Conservation (phyloP, 64 coral and sea anemone genomes). For the Catalaphyllia jardinei region DNA sequence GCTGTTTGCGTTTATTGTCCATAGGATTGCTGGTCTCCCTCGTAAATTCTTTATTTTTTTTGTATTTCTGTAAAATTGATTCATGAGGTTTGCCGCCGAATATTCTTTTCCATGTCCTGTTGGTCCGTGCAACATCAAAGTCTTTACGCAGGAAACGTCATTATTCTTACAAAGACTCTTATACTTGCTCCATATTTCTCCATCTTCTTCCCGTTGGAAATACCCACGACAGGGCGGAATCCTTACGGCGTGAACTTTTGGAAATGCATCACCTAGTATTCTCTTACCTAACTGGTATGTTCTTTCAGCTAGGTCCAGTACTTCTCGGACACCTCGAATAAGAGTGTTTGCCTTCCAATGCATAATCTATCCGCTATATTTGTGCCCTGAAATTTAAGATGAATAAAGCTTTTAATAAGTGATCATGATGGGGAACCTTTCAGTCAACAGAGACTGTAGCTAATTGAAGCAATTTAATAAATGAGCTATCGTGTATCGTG, state of each 20-base stretch:
- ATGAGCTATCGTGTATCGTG: too few species aligned
- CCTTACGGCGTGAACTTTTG: not conserved
- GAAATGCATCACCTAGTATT: not conserved
- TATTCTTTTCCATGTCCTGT: not conserved
- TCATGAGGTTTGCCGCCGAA: slow-evolving; percentile 2
- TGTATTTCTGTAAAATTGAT: not conserved
- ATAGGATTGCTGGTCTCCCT: not conserved
- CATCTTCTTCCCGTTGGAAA: not conserved
- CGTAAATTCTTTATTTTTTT: not conserved
- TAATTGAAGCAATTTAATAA: too few species aligned
- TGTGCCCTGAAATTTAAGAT: too few species aligned
- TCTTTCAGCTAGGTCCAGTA: not conserved
- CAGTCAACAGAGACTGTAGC: too few species aligned
- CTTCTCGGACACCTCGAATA: too few species aligned
- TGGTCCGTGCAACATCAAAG: not conserved
- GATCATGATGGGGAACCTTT: too few species aligned
- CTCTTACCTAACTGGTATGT: not conserved
- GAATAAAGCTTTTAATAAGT: too few species aligned
- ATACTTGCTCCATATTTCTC: not conserved
- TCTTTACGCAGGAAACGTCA: not conserved
- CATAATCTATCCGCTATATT: too few species aligned
- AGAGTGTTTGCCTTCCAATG: too few species aligned
- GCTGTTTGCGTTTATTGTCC: not conserved
- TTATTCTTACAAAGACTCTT: not conserved
- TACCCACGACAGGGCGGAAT: not conserved